Evolutionary conservation across 2,888 invertebrate genomes (phyloP).

Genomic region (Alitta virens): DNA sequence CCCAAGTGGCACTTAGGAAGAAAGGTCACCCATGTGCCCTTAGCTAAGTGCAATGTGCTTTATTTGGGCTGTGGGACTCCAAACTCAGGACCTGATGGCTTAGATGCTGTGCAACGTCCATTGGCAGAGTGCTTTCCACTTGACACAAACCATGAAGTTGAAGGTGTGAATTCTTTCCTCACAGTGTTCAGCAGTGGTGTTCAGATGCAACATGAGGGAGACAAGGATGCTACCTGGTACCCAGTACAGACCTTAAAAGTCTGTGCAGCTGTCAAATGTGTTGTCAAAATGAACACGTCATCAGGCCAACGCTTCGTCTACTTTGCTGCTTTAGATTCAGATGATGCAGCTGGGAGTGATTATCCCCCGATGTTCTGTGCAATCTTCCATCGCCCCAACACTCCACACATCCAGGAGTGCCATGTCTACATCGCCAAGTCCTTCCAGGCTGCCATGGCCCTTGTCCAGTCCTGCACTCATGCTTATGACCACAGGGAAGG

Average conservation of each 20-base stretch:
- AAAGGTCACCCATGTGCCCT: slow-evolving; percentile 26
- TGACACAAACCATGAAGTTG: slow-evolving; percentile 32
- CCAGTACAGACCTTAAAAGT: slow-evolving; percentile 50
- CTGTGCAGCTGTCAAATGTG: slow-evolving; percentile 51
- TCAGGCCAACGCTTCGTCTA: slow-evolving; percentile 35
- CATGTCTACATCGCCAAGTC: slow-evolving; percentile 60
- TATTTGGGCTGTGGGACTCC: slow-evolving; percentile 56
- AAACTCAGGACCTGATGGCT: slow-evolving; percentile 44
- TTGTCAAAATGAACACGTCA: slow-evolving; percentile 35
- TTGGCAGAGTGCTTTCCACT: slow-evolving; percentile 41
- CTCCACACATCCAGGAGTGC: slow-evolving; percentile 53
- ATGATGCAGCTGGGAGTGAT: slow-evolving; percentile 31
- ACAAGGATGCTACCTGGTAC: slow-evolving; percentile 43
- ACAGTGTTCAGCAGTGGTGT: slow-evolving; percentile 97
- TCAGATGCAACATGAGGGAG: slow-evolving; percentile 71
- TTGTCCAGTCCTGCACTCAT: slow-evolving; percentile 96
- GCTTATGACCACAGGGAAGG: slow-evolving; percentile 68
- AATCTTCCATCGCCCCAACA: slow-evolving; percentile 49
- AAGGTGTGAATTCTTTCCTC: slow-evolving; percentile 72
- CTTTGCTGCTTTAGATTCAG: slow-evolving; percentile 51
- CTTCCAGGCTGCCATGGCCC: slow-evolving; percentile 94
- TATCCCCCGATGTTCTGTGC: slow-evolving; percentile 54
- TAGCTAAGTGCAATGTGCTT: slow-evolving; percentile 44
- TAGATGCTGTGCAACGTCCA: slow-evolving; percentile 52
- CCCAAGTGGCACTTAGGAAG: too few species aligned